Evolutionary conservation across 2,888 invertebrate species (phyloP).

Genomic region (Drosophila lutescens): DNA sequence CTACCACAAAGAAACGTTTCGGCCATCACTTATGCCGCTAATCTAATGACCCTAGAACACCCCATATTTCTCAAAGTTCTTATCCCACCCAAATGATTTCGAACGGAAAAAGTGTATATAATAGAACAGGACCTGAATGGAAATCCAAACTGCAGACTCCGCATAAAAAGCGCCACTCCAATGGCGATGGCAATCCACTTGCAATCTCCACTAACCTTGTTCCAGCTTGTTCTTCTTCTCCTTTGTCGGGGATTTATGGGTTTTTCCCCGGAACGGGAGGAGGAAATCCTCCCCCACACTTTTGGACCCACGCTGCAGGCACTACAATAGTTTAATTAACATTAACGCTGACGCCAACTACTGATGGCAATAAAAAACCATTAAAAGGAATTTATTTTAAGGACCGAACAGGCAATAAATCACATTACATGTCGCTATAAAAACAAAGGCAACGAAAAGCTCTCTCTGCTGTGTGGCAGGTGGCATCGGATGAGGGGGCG

Average conservation of each 20-base stretch:
- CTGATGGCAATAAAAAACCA: constrained; percentile 79
- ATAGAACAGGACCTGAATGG: constrained; percentile 7
- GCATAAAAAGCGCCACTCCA: constrained; percentile 43
- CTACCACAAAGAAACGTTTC: neutral
- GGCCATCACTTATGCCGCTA: constrained; percentile 6
- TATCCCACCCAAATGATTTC: constrained; percentile 26
- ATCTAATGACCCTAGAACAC: constrained; percentile 14
- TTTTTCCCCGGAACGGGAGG: constrained; percentile 7
- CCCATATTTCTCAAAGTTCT: constrained; percentile 22
- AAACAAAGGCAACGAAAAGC: constrained; percentile 64
- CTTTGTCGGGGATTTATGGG: constrained; percentile 49
- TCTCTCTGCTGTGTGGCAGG: constrained; percentile 35
- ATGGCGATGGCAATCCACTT: constrained; percentile 22
- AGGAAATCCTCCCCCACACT: neutral
- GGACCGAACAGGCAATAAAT: constrained; percentile 77
- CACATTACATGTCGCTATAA: constrained; percentile 76
- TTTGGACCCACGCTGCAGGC: constrained; percentile 42
- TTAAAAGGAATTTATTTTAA: constrained; percentile 78
- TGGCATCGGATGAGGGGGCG: constrained; percentile 44
- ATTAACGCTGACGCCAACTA: constrained; percentile 75
- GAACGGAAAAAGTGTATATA: constrained; percentile 1
- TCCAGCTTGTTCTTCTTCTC: constrained; percentile 8
- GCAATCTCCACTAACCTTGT: constrained; percentile 31
- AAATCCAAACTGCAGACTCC: constrained; percentile 54
- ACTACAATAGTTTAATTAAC: constrained; percentile 79